Evolutionary conservation across 2,888 invertebrate species (phyloP).

Genomic region (Campoplex capitator): DNA sequence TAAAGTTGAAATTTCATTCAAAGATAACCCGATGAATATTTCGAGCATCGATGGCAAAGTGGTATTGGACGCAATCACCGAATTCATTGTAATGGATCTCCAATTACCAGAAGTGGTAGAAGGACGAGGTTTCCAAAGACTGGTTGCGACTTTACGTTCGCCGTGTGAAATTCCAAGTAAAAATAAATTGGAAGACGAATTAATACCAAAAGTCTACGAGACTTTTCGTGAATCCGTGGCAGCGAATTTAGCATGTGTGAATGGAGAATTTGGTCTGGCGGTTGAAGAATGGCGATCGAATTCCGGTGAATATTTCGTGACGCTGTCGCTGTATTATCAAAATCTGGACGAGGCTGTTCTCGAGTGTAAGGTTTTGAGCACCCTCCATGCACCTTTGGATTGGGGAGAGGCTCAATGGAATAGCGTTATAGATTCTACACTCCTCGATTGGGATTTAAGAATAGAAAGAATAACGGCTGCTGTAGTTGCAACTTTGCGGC

Average conservation of each 20-base stretch:
- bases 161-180: slow-evolving; percentile 85
- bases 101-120: slow-evolving; percentile 85
- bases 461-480: slow-evolving; percentile 84
- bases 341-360: slow-evolving; percentile 81
- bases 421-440: slow-evolving; percentile 80
- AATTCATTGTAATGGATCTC: slow-evolving; percentile 85
- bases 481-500: slow-evolving; percentile 82
- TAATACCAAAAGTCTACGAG: slow-evolving; percentile 85
- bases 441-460: slow-evolving; percentile 84
- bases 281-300: slow-evolving; percentile 85
- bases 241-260: slow-evolving; percentile 77
- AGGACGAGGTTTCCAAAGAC: slow-evolving; percentile 84
- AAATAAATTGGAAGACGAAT: slow-evolving; percentile 84
- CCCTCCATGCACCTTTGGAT: slow-evolving; percentile 83
- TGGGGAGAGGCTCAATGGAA: slow-evolving; percentile 84
- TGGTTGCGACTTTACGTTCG: slow-evolving; percentile 84
- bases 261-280: slow-evolving; percentile 82
- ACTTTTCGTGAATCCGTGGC: slow-evolving; percentile 82
- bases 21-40: slow-evolving; percentile 78
- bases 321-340: slow-evolving; percentile 84
- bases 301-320: slow-evolving; percentile 82
- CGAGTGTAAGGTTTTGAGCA: slow-evolving; percentile 83
- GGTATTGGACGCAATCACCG: slow-evolving; percentile 84
- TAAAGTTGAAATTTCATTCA: slow-evolving; percentile 79
- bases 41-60: slow-evolving; percentile 81